Evolutionary conservation across 2,113 vertebrate species (phyloP), one percentile per base, ranked within the genome.

Genomic region (Malurus elegans): DNA sequence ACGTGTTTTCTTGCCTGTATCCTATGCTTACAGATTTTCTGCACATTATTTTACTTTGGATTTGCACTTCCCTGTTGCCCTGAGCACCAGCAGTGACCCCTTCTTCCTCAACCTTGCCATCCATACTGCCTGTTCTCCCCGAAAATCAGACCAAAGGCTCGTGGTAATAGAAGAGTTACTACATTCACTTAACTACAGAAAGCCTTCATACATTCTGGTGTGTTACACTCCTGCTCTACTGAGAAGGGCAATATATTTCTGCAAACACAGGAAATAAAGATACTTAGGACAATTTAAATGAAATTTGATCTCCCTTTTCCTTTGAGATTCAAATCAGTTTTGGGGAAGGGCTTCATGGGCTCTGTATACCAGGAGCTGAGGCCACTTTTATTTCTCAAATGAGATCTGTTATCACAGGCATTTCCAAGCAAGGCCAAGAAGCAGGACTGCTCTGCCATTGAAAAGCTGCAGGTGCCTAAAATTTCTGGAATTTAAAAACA

Each of bases 391-490:
- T 84, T 90, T 93, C 94, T 90, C 61, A 71, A 70, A 70, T 36
- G 80, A 92, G 67, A 92, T 91, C n/a, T 66, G 32, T 70, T 78
- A 71, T 34, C 70, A 88, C 14, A 80, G 86, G 80, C 81, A 72
- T 91, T 71, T 86, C 89, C 92, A 86, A 86, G 76, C 92, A 78
- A 87, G 90, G 86, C 60, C 61, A 81, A 80, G 88, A 78, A 88
- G 86, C 72, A 78, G 45, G 66, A 66, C 45, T 92, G 90, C 86
- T 95, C 90, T 88, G 74, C 87, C 93, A 94, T 0, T 83, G 81
- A 72, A 84, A 95, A 96, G 64, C 90, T 81, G 71, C 92, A 78
- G 53, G 56, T 65, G 70, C 36, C 73, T 94, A 72, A 85, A 94
- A 79, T 56, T 64, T 86, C 31, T 42, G n/a, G 36, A 72, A 74